A percentile compares a stretch with the other conserved stretches of the same genome.
These are phyloP conservation scores for Xestoiulus laeticollis DNA, from an alignment of 2,888 invertebrate species.

Conservation along the genomic window DNA sequence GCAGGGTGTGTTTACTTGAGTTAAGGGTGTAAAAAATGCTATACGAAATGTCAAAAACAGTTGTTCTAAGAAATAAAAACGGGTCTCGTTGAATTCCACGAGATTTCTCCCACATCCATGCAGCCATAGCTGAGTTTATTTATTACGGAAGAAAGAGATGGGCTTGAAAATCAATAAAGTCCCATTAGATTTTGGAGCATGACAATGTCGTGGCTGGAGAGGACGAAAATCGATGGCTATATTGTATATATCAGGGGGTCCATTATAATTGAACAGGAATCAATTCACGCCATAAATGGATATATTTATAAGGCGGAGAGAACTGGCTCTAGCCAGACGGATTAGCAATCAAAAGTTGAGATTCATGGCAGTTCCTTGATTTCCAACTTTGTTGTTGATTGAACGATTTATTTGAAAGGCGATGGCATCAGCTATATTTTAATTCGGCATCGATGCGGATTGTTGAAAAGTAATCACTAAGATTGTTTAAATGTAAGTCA, in stretches of 20 bases:
- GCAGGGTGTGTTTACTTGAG: too few relatives aligned
- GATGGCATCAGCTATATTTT: background rate
- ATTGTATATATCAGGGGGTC: constrained; percentile 26
- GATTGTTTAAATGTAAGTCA: too few relatives aligned
- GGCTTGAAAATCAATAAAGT: constrained; percentile 12
- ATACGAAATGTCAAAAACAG: background rate
- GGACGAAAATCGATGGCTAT: constrained; percentile 26
- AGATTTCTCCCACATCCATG: background rate
- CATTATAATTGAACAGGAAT: constrained; percentile 20
- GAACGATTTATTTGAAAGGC: background rate
- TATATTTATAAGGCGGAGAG: constrained; percentile 4
- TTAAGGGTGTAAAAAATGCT: background rate
- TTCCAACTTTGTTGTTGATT: background rate
- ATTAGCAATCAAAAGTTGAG: constrained; percentile 26
- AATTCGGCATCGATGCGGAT: too few relatives aligned
- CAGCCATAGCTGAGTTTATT: background rate
- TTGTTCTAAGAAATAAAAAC: background rate
- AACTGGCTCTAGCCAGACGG: background rate
- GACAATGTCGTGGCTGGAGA: constrained; percentile 26
- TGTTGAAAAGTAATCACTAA: background rate
- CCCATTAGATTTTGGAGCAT: constrained; percentile 11
- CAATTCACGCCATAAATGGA: constrained; percentile 12
- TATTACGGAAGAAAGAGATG: background rate
- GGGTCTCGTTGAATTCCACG: background rate
- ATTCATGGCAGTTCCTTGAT: background rate